These are phyloP conservation scores for Microcebus tavaratra DNA, from an alignment of 2,113 vertebrate genomes.

Conservation along the genomic window DNA sequence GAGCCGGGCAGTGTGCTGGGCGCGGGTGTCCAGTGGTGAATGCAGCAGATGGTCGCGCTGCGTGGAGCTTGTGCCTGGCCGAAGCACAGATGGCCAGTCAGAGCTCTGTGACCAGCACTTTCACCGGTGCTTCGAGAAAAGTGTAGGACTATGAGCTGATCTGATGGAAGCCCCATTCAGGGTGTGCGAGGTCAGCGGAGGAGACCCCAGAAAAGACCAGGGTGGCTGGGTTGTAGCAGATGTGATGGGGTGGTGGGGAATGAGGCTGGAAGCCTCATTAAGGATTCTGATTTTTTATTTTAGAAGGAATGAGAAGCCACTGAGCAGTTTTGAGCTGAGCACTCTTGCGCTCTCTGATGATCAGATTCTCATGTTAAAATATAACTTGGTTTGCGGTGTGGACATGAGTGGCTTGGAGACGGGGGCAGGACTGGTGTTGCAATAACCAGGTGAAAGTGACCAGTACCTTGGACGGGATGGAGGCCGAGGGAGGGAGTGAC, in stretches of 20 bases:
- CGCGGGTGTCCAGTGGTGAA: fast-evolving
- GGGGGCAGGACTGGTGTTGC: fast-evolving
- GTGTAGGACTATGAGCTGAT: background rate
- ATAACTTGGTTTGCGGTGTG: background rate
- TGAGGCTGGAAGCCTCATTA: background rate
- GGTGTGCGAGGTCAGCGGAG: background rate
- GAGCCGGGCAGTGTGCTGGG: background rate
- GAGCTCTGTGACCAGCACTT: background rate
- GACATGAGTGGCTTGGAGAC: background rate
- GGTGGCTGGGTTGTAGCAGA: background rate
- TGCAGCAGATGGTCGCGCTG: fast-evolving
- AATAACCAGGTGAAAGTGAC: fast-evolving
- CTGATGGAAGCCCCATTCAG: fast-evolving
- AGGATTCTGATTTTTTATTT: background rate
- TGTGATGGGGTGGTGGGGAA: fast-evolving
- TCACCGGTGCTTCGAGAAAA: background rate
- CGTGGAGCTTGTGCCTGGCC: fast-evolving
- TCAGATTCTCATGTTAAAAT: background rate
- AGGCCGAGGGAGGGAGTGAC: fast-evolving
- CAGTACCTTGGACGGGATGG: background rate
- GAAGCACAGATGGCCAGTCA: background rate
- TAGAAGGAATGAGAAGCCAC: background rate
- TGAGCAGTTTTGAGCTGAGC: background rate
- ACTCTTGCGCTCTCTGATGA: background rate
- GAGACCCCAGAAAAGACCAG: background rate